phyloP scores from a whole-genome alignment of 2,888 invertebrate species.

The Sepioteuthis lessoniana region DNA sequence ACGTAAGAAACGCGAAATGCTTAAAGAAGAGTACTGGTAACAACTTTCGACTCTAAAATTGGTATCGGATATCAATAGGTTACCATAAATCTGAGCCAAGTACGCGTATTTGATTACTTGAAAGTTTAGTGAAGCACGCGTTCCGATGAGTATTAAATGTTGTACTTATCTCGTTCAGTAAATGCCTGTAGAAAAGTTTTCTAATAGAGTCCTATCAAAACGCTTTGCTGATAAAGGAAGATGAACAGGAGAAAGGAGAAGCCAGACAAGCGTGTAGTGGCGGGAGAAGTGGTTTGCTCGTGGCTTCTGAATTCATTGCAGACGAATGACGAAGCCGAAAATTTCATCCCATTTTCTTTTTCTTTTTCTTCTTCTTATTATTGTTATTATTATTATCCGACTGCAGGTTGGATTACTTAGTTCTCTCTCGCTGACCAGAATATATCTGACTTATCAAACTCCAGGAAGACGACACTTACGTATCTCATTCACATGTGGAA shows the following conservation, averaged over 20 bases:
- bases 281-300: not conserved
- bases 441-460: constrained; percentile 15
- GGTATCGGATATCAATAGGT: too few relatives aligned
- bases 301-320: not conserved
- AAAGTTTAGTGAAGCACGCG: too few relatives aligned
- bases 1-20: too few relatives aligned
- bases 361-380: not conserved
- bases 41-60: too few relatives aligned
- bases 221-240: not conserved
- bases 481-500: not conserved
- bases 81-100: too few relatives aligned
- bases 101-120: too few relatives aligned
- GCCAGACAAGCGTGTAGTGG: not conserved
- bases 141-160: not conserved
- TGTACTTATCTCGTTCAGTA: not conserved
- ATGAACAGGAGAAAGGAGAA: not conserved
- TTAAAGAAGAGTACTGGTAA: too few relatives aligned
- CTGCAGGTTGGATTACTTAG: not conserved
- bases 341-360: not conserved
- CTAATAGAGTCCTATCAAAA: not conserved
- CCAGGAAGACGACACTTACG: not conserved
- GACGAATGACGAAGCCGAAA: not conserved
- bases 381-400: too few relatives aligned
- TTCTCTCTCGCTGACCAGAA: not conserved
- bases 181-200: not conserved